Evolutionary conservation across 2,888 invertebrate genomes (phyloP), one percentile per base, ranked within the genome.

Genomic region (Cerastis rubricosa): DNA sequence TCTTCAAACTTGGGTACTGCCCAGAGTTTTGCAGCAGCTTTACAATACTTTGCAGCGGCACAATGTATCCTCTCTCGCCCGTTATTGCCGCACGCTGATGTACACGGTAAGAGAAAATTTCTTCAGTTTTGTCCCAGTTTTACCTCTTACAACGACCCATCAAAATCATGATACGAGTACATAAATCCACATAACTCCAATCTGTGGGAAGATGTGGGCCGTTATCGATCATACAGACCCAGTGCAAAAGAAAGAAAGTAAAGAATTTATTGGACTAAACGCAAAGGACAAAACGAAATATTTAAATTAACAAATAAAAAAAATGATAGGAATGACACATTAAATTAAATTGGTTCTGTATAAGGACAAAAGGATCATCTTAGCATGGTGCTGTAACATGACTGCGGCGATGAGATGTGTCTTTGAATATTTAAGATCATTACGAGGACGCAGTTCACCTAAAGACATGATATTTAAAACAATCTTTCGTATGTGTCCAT

Each of bases 11-110:
- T 77, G 29, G 82, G 82, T 12, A 14, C 66, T 0, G 66, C 67
- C 49, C 63, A 81, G 17, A 67, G 59, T 3, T 83, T 83, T 40
- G 69, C 77, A 22, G 61, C 74, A n/a, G 81, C 81, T 22, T 35
- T 83, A 29, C 81, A 83, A 17, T 83, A 73, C 63, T 81, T 83
- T 25, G 70, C 78, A 6, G 78, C 82, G 17, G 72, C 82, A 0
- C 83, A 82, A 14, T 83, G 83, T 43, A 14, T 83, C 0, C 64
- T 83, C 6, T 11, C 49, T 7, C 67, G 14, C 5, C 45, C 49
- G 1, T 19, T 8, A 19, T 12, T 81, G 7, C 73, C 78, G 4
- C 71, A 83, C 4, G 78, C 81, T 19, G 57, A 71, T 59, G 51
- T 81, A 4, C 5, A 1, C 6, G 63, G 82, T 83, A 51, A 61